Conservation (phyloP, 2,888 invertebrate genomes). For the Parnassius orleans region DNA sequence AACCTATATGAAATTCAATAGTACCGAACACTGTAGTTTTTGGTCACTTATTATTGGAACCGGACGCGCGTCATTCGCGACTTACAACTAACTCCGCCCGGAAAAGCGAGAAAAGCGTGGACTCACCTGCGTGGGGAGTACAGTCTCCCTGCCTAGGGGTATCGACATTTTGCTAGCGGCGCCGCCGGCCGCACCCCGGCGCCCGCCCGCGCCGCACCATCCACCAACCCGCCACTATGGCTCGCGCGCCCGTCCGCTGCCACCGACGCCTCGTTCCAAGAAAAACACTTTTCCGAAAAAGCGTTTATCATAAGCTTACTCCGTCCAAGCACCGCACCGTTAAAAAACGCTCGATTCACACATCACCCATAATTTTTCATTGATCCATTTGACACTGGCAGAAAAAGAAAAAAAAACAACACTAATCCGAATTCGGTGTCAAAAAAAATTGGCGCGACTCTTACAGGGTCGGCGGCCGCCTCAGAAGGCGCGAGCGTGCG, state of each 20-base stretch:
- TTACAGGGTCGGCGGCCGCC: conserved; percentile 51
- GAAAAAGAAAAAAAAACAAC: conserved; percentile 41
- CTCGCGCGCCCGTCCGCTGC: conserved; percentile 49
- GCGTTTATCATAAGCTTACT: conserved; percentile 46
- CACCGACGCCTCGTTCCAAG: conserved; percentile 57
- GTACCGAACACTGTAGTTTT: conserved; percentile 14
- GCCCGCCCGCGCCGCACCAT: conserved; percentile 74
- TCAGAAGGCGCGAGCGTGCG: conserved; percentile 64
- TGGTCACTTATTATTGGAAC: conserved; percentile 23
- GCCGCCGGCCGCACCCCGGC: conserved; percentile 79
- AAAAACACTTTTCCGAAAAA: conserved; percentile 68
- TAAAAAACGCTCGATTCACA: conserved; percentile 39
- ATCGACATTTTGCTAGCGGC: conserved; percentile 79
- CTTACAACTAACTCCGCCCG: conserved; percentile 29
- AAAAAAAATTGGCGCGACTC: conserved; percentile 44
- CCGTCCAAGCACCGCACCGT: conserved; percentile 41
- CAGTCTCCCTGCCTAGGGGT: conserved; percentile 77
- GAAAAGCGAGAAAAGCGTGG: conserved; percentile 43
- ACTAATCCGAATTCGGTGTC: conserved; percentile 30
- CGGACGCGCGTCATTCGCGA: conserved; percentile 13
- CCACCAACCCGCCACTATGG: conserved; percentile 66
- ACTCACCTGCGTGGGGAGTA: conserved; percentile 77
- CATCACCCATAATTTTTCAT: conserved; percentile 49
- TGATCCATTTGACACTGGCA: conserved; percentile 41
- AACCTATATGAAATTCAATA: conserved; percentile 19